These are phyloP conservation scores for Bolinopsis microptera DNA, from an alignment of 37 sponge, comb jelly and placozoan species.

Conservation along the genomic window DNA sequence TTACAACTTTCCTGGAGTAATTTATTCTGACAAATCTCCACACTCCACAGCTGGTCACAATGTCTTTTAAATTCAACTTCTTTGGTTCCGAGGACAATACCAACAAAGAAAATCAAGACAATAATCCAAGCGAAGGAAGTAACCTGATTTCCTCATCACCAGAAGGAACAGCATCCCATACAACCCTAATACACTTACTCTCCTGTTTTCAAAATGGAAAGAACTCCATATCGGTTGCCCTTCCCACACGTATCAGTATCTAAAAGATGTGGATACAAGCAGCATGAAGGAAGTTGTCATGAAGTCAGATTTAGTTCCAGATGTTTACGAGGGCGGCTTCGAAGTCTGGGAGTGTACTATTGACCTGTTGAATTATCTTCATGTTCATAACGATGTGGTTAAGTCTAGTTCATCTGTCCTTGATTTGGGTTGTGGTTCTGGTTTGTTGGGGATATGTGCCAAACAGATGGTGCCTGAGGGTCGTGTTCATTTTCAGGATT, in stretches of 20 bases:
- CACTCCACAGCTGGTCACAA: too few species aligned
- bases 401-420: slow-evolving; percentile 69
- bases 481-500: slow-evolving; percentile 85
- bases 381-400: not conserved
- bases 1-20: too few species aligned
- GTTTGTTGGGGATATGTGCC: slow-evolving; percentile 85
- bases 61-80: slow-evolving; percentile 33
- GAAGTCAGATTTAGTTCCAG: slow-evolving; percentile 76
- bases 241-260: not conserved
- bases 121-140: too few species aligned
- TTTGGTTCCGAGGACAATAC: not conserved
- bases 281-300: not conserved
- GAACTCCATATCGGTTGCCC: not conserved
- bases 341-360: slow-evolving; percentile 93
- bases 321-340: slow-evolving; percentile 94
- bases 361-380: slow-evolving; percentile 77
- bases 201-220: not conserved
- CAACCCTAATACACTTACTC: not conserved
- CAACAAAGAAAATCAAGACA: not conserved
- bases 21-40: too few species aligned
- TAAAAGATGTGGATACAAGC: not conserved
- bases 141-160: too few species aligned
- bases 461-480: not conserved
- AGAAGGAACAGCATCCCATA: too few species aligned
- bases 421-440: slow-evolving; percentile 94